These are phyloP conservation scores for Trachurus trachurus DNA, from an alignment of 2,797 vertebrate genomes.

Conservation along the genomic window DNA sequence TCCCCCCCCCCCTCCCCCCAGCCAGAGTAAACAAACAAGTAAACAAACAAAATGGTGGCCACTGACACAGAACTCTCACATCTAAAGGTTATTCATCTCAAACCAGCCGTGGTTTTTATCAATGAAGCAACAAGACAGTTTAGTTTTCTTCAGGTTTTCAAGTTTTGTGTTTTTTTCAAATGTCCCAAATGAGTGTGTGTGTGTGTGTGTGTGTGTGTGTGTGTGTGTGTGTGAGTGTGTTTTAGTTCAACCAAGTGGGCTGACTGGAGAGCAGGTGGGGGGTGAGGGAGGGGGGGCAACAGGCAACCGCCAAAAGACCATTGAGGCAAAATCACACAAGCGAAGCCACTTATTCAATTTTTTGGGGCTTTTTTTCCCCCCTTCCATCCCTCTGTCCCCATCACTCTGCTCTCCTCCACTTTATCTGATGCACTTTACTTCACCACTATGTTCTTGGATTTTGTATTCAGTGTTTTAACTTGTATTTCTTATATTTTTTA, in stretches of 20 bases:
- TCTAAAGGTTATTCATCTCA: background rate
- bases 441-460: no score
- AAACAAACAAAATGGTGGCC: constrained; percentile 65
- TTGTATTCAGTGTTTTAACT: no score
- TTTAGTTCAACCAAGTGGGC: constrained; percentile 20
- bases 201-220: background rate
- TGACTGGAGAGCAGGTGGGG: constrained; percentile 29
- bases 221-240: background rate
- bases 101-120: no score
- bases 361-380: constrained; percentile 55
- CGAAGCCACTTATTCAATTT: constrained; percentile 77
- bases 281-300: background rate
- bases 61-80: background rate
- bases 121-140: background rate
- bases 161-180: background rate
- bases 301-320: constrained; percentile 60
- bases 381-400: constrained; percentile 58
- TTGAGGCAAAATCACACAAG: constrained; percentile 75
- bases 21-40: constrained; percentile 71
- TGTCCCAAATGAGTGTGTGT: background rate
- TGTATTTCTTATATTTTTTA: no score
- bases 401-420: no score
- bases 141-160: no score
- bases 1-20: constrained; percentile 28
- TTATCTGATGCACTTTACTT: no score